These are phyloP conservation scores for Vanessa tameamea DNA, from an alignment of 1,140 invertebrate genomes.

Conservation along the genomic window DNA sequence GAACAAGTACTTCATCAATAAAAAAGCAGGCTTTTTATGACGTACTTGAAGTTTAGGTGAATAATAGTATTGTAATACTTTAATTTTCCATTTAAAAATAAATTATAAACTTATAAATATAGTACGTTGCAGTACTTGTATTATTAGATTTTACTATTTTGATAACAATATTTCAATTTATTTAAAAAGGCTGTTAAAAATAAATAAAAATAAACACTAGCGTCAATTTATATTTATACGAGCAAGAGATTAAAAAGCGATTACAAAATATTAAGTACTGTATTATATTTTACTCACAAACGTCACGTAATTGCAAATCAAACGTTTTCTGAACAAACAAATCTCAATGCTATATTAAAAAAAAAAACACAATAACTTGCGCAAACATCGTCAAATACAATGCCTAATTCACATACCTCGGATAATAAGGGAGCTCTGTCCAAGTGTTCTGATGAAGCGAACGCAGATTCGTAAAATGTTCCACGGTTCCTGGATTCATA, in stretches of 20 bases:
- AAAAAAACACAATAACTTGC: conserved; percentile 11
- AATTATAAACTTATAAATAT: too few species aligned
- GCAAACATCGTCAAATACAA: conserved; percentile 9
- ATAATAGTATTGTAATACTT: too few species aligned
- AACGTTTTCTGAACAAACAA: conserved; percentile 12
- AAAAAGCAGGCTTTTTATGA: too few species aligned
- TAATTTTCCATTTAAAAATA: too few species aligned
- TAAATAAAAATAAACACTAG: too few species aligned
- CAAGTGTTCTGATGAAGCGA: conserved; percentile 72
- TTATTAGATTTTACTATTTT: too few species aligned
- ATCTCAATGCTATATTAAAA: conserved; percentile 15
- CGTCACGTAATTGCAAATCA: background rate
- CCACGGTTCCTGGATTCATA: conserved; percentile 63
- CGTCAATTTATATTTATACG: too few species aligned
- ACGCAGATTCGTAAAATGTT: conserved; percentile 69
- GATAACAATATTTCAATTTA: too few species aligned
- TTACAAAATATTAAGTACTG: background rate
- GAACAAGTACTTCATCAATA: too few species aligned
- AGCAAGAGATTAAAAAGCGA: background rate
- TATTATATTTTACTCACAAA: background rate
- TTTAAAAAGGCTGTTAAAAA: too few species aligned
- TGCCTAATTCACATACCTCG: conserved; percentile 57
- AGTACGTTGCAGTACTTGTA: too few species aligned
- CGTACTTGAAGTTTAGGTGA: too few species aligned
- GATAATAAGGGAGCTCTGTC: conserved; percentile 73